Evolutionary conservation across 2,797 vertebrate genomes (phyloP).

Genomic region (Ibycter americanus): DNA sequence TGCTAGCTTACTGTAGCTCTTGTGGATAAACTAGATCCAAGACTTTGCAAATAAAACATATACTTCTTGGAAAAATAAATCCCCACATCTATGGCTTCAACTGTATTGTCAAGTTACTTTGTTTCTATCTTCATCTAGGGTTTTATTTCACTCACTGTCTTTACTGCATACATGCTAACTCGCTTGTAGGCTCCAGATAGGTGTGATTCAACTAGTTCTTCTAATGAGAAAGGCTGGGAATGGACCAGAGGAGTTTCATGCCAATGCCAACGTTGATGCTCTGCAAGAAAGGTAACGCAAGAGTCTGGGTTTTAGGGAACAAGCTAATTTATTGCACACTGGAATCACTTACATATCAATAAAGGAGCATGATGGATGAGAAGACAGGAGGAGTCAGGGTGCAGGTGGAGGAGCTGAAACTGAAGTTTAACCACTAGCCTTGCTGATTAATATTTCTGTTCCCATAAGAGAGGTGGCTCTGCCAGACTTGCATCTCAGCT

Average conservation of each 20-base stretch:
- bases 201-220: neutral
- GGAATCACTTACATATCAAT: neutral
- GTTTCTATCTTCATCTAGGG: neutral
- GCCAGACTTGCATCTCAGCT: neutral
- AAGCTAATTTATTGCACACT: neutral
- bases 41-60: neutral
- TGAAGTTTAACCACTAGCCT: neutral
- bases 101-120: neutral
- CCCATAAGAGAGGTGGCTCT: neutral
- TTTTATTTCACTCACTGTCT: neutral
- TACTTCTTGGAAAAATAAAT: neutral
- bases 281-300: neutral
- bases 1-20: neutral
- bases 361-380: neutral
- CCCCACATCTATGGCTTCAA: neutral
- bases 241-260: neutral
- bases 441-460: neutral
- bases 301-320: neutral
- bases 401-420: neutral
- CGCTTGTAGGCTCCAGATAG: neutral
- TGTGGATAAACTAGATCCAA: neutral
- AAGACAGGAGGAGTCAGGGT: neutral
- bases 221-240: neutral
- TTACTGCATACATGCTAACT: neutral
- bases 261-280: neutral